Evolutionary conservation across 2,797 vertebrate genomes (phyloP).

Genomic region (Sebastes variabilis): DNA sequence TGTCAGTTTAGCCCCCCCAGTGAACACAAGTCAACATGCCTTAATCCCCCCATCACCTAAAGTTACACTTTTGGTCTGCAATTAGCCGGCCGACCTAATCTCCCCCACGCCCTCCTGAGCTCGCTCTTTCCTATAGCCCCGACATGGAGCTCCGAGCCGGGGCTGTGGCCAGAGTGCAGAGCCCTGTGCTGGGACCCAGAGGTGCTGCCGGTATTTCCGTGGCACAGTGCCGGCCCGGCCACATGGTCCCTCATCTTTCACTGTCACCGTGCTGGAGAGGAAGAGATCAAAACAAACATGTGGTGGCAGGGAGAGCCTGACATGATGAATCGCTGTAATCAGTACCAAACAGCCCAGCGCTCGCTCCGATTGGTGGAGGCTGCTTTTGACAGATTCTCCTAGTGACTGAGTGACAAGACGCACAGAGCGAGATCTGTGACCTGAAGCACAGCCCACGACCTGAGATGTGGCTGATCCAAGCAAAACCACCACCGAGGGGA

Average conservation of each 20-base stretch:
- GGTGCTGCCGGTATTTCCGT: constrained; percentile 48
- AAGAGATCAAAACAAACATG: constrained; percentile 84
- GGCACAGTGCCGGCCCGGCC: constrained; percentile 54
- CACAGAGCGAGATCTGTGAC: constrained; percentile 59
- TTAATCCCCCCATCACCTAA: constrained; percentile 80
- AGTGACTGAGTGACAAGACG: constrained; percentile 40
- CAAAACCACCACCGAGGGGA: background rate
- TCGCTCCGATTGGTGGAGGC: constrained; percentile 59
- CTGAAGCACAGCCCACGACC: constrained; percentile 20
- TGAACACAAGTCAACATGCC: constrained; percentile 83
- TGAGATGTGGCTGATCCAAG: constrained; percentile 5
- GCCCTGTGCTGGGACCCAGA: constrained; percentile 24
- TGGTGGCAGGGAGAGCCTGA: constrained; percentile 72
- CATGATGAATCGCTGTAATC: constrained; percentile 81
- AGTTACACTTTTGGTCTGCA: constrained; percentile 80
- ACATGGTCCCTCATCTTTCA: constrained; percentile 82
- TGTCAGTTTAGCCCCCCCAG: constrained; percentile 77
- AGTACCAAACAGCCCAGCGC: constrained; percentile 56
- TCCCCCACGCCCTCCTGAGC: constrained; percentile 46
- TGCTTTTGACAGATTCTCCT: constrained; percentile 50
- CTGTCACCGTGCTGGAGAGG: constrained; percentile 76
- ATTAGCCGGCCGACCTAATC: constrained; percentile 71
- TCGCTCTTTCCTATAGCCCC: constrained; percentile 21
- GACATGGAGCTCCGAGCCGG: constrained; percentile 28
- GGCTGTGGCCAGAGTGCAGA: background rate